Conservation (phyloP, 2,113 vertebrate genomes). For the Spea multiplicata region DNA sequence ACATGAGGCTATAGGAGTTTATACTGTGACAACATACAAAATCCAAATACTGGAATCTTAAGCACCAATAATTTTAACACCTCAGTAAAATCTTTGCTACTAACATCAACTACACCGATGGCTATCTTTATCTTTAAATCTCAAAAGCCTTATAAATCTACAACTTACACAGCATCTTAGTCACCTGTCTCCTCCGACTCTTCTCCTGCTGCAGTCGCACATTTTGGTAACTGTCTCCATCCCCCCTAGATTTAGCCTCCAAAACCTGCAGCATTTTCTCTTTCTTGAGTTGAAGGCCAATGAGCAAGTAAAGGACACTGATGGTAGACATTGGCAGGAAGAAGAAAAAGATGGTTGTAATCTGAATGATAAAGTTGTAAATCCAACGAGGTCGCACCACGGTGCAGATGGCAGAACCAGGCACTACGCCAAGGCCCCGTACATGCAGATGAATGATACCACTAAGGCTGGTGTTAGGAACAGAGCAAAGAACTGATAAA, state of each 20-base stretch:
- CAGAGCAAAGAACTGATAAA: constrained; percentile 76
- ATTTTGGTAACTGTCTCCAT: constrained; percentile 55
- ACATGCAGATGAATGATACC: constrained; percentile 68
- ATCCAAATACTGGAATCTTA: no score
- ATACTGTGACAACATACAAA: no score
- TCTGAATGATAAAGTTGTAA: constrained; percentile 85
- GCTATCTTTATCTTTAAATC: no score
- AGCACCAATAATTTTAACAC: no score
- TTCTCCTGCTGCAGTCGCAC: constrained; percentile 64
- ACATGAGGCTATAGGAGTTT: no score
- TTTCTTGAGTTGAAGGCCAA: constrained; percentile 76
- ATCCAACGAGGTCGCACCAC: constrained; percentile 73
- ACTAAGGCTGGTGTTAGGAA: constrained; percentile 91
- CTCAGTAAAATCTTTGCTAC: no score
- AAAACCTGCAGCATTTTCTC: constrained; percentile 72
- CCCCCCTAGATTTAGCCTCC: constrained; percentile 56
- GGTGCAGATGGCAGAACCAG: constrained; percentile 71
- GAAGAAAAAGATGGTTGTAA: constrained; percentile 86
- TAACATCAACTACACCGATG: no score
- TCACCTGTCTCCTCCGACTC: constrained; percentile 77
- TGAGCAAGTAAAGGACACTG: constrained; percentile 84
- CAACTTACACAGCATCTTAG: constrained; percentile 94
- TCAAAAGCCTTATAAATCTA: neutral
- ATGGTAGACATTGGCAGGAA: constrained; percentile 86
- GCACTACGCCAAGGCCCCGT: constrained; percentile 60